Base-by-base conservation (phyloP, 2,888 invertebrate species). In the Archips crataeganus region DNA sequence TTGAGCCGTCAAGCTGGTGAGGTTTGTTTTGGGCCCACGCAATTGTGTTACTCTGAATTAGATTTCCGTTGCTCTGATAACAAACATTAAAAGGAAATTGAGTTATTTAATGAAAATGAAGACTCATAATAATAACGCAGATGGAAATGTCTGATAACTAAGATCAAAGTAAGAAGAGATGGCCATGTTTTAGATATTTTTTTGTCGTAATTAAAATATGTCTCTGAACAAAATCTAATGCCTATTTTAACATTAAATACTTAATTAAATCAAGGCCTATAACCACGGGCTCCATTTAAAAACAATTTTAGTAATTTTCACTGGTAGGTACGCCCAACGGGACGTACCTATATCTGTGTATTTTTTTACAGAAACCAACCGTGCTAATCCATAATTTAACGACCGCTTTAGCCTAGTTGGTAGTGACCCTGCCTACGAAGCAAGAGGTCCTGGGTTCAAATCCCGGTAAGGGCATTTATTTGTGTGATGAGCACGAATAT, bases 1-100 rank as follows among this genome's bases (percentile, higher is more conserved):
- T 79, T 76, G 76, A 75, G 73, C 77, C 76, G 72, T 77, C 76
- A 77, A 77, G 75, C 70, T 77, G 78, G 78, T 78, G 77, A n/a
- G 66, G 69, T 68, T 76, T 75, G 77, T 75, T 74, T 51, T 65
- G 64, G 57, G 32, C 54, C 72, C 65, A 47, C 71, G 63, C 67
- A 77, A 77, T 76, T 75, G 71, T 77, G 76, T 77, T 79, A 79
- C 74, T 78, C 63, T 71, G 68, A 75, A 78, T 76, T 77, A 71
- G 75, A 75, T 77, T 78, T 76, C 74, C 70, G 66, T 69, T 75
- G 74, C 73, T 76, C 69, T 59, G 69, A 69, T 65, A 62, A 47
- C 66, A 76, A 76, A 76, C 71, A 77, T 76, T 77, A 70, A 69
- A 73, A 59, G 73, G 73, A 73, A 73, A 73, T 73, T 69, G 73